phyloP scores from a whole-genome alignment of 92 coral and sea anemone species.

The Bergia sp. region DNA sequence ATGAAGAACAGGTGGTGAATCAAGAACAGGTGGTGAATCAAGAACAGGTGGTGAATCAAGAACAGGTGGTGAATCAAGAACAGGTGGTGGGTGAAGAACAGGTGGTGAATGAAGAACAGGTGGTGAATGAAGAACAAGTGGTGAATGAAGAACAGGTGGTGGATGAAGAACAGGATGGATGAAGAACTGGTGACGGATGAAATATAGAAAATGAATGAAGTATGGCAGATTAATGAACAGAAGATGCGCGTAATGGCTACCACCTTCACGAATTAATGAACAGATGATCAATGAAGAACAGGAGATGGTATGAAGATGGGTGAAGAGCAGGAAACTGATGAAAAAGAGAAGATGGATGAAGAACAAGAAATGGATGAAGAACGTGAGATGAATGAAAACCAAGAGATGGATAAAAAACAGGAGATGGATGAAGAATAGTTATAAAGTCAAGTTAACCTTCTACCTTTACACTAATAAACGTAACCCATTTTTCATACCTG shows the following conservation, averaged over 20 bases:
- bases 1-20: too few relatives aligned
- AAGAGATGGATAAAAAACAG: background rate
- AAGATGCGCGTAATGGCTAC: background rate
- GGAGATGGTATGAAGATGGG: background rate
- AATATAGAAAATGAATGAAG: background rate
- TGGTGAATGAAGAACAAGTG: background rate
- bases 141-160: background rate
- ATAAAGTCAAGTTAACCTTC: background rate
- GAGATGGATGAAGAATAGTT: background rate
- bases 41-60: too few relatives aligned
- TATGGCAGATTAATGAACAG: background rate
- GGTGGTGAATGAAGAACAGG: background rate
- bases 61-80: background rate
- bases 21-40: too few relatives aligned
- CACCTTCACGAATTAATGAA: background rate
- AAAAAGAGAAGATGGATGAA: background rate
- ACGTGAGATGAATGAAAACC: background rate
- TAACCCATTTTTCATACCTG: constrained; percentile 63
- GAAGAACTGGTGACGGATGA: background rate
- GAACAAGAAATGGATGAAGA: background rate
- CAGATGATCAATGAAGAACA: background rate
- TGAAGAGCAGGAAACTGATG: background rate
- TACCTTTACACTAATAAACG: background rate
- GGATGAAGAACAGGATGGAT: background rate
- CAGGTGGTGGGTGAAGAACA: background rate